Evolutionary conservation across 2,113 vertebrate species (phyloP).

Genomic region (Pao palembangensis): DNA sequence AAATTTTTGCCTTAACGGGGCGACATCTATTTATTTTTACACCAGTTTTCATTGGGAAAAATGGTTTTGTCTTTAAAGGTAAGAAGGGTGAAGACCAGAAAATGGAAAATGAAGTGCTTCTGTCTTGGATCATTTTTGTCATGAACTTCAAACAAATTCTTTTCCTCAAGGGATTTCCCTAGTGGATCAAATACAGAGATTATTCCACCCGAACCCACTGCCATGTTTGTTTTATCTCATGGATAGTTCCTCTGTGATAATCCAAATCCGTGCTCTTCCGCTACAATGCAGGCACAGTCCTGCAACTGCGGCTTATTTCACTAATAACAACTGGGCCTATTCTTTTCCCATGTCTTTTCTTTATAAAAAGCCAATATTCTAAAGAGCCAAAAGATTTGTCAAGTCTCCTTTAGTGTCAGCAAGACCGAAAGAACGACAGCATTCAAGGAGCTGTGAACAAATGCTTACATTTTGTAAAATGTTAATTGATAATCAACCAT

Average conservation of each 20-base stretch:
- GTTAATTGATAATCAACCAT: background rate
- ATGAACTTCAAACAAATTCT: background rate
- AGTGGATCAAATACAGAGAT: constrained; percentile 20
- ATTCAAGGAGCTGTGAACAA: background rate
- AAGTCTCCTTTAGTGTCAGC: no score
- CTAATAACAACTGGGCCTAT: background rate
- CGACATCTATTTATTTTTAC: background rate
- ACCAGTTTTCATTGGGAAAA: constrained; percentile 1
- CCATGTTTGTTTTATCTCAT: constrained; percentile 12
- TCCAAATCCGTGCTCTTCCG: background rate
- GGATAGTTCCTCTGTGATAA: background rate
- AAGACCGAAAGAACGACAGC: background rate
- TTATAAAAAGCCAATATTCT: no score
- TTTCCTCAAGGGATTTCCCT: constrained; percentile 32
- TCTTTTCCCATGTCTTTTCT: no score
- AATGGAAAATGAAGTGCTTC: background rate
- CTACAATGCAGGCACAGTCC: background rate
- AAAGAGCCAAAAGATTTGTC: no score
- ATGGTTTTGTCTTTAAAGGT: constrained; percentile 1
- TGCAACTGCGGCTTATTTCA: background rate
- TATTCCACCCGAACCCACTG: constrained; percentile 9
- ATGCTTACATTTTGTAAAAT: background rate
- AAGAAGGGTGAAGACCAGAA: constrained; percentile 1
- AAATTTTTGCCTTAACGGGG: constrained; percentile 7
- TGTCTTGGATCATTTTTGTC: background rate